Base-by-base conservation (phyloP, 2,113 vertebrate species). In the Paramisgurnus dabryanus region DNA sequence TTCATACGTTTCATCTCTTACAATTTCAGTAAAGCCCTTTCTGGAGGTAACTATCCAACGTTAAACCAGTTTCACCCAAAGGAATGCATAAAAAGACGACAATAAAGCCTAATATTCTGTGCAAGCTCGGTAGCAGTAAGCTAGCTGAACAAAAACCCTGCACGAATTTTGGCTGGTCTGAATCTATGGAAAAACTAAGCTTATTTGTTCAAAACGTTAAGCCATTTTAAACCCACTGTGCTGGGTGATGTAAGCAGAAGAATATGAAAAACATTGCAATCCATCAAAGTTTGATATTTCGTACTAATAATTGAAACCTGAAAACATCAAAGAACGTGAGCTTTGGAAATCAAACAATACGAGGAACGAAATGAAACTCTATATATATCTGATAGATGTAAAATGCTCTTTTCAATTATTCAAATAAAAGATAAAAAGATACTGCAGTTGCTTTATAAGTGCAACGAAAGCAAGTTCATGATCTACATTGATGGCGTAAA, bases 161-260 rank as follows among this genome's bases (percentile, higher is more conserved):
- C 60, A 74, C 61, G 55, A 61, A 40, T 40, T 74, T 60, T 45
- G 60, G n/a, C 39, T 1, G 55, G 17, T 74, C 3, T 13, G n/a
- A 69, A 70, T 84, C 83, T 57, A 68, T 78, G 55, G 57, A 78
- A 58, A 71, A 84, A 81, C 75, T n/a, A 45, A 81, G 74, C 55
- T 45, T 68, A 84, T 84, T 84, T 79, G 64, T 65, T 78, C 57
- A 79, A 81, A 79, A 53, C 22, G 40, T 40, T 64, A 45, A 74
- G 75, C 76, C 39, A 63, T 55, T 77, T 73, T 80, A 84, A 58
- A 67, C 65, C 50, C 39, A 67, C 73, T 65, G 61, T 65, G 45
- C 58, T 7, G 34, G 15, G 15, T 78, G 78, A 83, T 43, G 15
- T 41, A 72, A 77, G 49, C 41, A 43, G 68, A 40, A 50, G 43